These are phyloP conservation scores for Tolypeutes matacus DNA, from an alignment of 2,797 vertebrate species.

Conservation along the genomic window DNA sequence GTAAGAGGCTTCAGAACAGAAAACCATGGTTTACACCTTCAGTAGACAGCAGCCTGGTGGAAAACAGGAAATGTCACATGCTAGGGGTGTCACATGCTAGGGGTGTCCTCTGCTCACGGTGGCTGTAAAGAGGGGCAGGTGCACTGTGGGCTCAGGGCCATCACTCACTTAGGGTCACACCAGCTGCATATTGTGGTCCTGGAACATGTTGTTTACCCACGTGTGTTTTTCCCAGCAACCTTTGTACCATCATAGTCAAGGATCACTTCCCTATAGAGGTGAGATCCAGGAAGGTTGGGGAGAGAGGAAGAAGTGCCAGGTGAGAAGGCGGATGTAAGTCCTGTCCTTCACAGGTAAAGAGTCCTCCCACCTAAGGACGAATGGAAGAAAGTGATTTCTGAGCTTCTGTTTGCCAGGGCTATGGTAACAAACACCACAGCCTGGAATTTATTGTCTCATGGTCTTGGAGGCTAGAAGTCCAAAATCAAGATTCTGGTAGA, in stretches of 20 bases:
- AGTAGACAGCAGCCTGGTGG: background rate
- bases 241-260: constrained; percentile 32
- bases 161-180: too few species aligned
- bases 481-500: too few species aligned
- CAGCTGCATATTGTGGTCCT: background rate
- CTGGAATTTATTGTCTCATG: too few species aligned
- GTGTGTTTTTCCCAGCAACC: constrained; percentile 55
- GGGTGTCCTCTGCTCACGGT: background rate
- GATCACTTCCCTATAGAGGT: background rate
- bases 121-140: background rate
- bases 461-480: too few species aligned
- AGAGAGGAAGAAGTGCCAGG: background rate
- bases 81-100: rapidly evolving
- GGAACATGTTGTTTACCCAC: constrained; percentile 34
- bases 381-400: background rate
- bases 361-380: too few species aligned
- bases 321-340: background rate
- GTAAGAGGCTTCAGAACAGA: background rate
- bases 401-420: too few species aligned
- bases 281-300: too few species aligned
- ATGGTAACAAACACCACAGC: too few species aligned
- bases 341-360: background rate
- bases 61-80: background rate
- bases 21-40: too few species aligned
- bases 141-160: background rate